Percentiles rank a stretch among this genome's conserved stretches.
Evolutionary conservation across 1,140 invertebrate genomes (phyloP).

Genomic region (Amphibalanus amphitrite): DNA sequence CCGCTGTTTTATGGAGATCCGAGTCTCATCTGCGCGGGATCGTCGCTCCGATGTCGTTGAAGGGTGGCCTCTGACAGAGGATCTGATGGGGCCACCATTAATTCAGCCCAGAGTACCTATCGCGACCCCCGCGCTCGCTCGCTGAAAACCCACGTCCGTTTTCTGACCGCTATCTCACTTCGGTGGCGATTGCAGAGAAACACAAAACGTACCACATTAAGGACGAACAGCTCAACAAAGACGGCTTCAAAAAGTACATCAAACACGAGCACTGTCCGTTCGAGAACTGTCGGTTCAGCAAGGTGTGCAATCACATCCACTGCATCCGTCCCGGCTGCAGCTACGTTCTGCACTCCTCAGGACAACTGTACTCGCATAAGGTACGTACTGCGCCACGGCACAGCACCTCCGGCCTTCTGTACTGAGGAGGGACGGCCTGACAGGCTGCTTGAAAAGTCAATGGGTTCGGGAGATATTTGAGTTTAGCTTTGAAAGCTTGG

Average conservation of each 20-base stretch:
- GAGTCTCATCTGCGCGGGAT: too few species aligned
- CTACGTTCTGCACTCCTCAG: conserved; percentile 88
- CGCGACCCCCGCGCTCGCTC: too few species aligned
- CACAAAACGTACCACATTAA: conserved; percentile 98
- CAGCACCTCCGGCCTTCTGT: neutral
- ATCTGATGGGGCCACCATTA: too few species aligned
- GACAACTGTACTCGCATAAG: conserved; percentile 94
- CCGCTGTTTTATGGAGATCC: too few species aligned
- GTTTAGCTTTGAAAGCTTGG: too few species aligned
- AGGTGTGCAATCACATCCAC: conserved; percentile 94
- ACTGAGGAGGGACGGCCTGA: neutral
- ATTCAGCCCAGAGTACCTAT: too few species aligned
- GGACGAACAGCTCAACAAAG: conserved; percentile 82
- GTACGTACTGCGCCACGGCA: conserved; percentile 6
- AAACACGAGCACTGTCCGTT: conserved; percentile 88
- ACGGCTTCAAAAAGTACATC: conserved; percentile 98
- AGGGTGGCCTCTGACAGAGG: too few species aligned
- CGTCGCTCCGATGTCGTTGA: too few species aligned
- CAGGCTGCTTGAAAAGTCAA: too few species aligned
- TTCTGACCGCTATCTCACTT: too few species aligned
- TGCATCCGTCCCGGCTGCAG: conserved; percentile 88
- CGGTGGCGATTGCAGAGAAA: conserved; percentile 55
- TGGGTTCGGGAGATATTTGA: too few species aligned
- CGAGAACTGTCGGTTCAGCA: conserved; percentile 76
- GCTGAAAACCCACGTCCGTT: too few species aligned